phyloP scores from a whole-genome alignment of 2,888 invertebrate genomes.

The Lepidocyrtinus sp. region DNA sequence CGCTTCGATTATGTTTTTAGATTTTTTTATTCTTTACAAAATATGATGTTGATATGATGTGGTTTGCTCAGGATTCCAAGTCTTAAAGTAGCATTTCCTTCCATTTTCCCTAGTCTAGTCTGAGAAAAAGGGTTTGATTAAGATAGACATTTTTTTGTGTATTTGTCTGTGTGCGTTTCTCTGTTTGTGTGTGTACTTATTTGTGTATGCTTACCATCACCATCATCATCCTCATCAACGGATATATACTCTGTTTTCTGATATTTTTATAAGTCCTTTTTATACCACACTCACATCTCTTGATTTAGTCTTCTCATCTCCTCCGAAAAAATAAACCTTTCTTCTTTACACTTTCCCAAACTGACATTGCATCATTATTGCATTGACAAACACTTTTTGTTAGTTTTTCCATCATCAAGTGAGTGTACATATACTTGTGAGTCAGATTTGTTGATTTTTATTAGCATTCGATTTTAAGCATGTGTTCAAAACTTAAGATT shows the following conservation, averaged over 20 bases:
- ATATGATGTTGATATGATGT: too few relatives aligned
- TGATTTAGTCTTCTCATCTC: slow-evolving; percentile 55
- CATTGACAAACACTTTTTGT: slow-evolving; percentile 60
- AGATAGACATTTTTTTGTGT: slow-evolving; percentile 11
- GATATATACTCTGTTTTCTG: slow-evolving; percentile 16
- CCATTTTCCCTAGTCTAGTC: neutral
- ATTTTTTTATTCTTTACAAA: slow-evolving; percentile 2
- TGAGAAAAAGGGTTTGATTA: neutral
- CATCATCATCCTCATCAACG: slow-evolving; percentile 14
- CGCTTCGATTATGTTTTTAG: slow-evolving; percentile 31
- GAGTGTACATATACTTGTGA: neutral
- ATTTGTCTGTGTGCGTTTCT: slow-evolving; percentile 41
- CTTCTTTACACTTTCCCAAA: too few relatives aligned
- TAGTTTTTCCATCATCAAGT: slow-evolving; percentile 40
- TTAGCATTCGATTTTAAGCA: too few relatives aligned
- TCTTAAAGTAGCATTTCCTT: neutral
- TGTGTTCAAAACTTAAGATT: too few relatives aligned
- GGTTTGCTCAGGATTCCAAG: too few relatives aligned
- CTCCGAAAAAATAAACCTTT: too few relatives aligned
- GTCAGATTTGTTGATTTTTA: too few relatives aligned
- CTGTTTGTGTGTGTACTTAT: slow-evolving; percentile 22
- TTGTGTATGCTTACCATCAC: neutral
- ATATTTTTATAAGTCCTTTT: slow-evolving; percentile 37
- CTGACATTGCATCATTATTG: slow-evolving; percentile 60
- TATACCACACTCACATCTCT: slow-evolving; percentile 33